These are phyloP conservation scores for Congeria kusceri DNA, from an alignment of 2,888 invertebrate species.

Conservation along the genomic window DNA sequence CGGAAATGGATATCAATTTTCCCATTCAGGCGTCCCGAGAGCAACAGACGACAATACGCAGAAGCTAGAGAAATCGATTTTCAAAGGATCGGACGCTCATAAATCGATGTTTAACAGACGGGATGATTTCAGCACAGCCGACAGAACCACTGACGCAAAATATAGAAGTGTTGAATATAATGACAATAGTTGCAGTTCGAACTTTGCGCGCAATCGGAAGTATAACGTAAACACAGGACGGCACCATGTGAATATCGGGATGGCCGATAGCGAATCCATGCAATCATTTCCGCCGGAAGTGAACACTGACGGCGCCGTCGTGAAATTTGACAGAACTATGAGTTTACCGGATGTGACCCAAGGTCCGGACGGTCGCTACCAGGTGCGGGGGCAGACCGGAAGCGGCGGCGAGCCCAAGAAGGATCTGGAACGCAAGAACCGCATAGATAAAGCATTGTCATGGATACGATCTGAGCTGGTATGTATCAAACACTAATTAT, in stretches of 20 bases:
- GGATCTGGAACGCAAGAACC: conserved; percentile 6
- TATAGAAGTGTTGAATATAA: neutral
- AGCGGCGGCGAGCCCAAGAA: too few species aligned
- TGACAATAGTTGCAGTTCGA: neutral
- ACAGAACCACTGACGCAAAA: conserved; percentile 21
- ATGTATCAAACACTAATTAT: conserved; percentile 29
- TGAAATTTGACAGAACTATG: conserved; percentile 18
- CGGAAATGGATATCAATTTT: conserved; percentile 25
- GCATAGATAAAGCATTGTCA: conserved; percentile 70
- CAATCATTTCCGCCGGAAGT: conserved; percentile 44
- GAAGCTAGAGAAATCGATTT: conserved; percentile 60
- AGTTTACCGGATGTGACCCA: conserved; percentile 42
- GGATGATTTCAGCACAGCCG: conserved; percentile 8
- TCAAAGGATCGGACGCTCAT: conserved; percentile 23
- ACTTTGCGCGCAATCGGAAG: too few species aligned
- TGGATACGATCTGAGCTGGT: conserved; percentile 64
- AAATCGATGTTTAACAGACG: conserved; percentile 50
- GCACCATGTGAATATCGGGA: too few species aligned
- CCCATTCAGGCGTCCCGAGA: conserved; percentile 12
- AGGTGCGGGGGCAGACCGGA: too few species aligned
- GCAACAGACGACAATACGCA: conserved; percentile 49
- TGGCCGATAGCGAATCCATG: conserved; percentile 7
- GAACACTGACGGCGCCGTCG: neutral
- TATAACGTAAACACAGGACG: too few species aligned
- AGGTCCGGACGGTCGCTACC: neutral